Percentiles rank a stretch among this genome's conserved stretches.
phyloP scores from a whole-genome alignment of 2,797 vertebrate species.

The Phrynocephalus guinanensis region DNA sequence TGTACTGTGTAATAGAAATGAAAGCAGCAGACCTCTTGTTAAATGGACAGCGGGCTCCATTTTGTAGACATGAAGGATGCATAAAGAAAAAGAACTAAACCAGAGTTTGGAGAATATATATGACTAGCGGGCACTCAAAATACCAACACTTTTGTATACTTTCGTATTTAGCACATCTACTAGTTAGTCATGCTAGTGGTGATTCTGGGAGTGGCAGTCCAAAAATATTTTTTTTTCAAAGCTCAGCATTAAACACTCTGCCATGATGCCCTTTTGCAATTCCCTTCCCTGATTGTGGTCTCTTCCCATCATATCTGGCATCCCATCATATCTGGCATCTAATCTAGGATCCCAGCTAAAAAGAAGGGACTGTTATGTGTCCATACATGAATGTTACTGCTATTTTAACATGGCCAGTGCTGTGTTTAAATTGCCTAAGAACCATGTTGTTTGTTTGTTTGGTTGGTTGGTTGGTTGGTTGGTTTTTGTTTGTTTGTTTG shows the following conservation, averaged over 20 bases:
- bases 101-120: no score
- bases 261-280: not conserved
- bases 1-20: not conserved
- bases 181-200: no score
- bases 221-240: not conserved
- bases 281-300: not conserved
- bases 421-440: not conserved
- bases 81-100: not conserved
- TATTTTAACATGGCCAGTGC: not conserved
- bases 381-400: not conserved
- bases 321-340: not conserved
- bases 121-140: no score
- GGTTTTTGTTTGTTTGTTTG: no score
- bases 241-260: not conserved
- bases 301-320: not conserved
- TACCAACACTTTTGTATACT: no score
- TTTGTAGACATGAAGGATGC: not conserved
- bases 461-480: no score
- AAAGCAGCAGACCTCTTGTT: not conserved
- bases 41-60: not conserved
- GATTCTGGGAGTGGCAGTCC: not conserved
- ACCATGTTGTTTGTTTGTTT: no score
- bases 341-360: not conserved
- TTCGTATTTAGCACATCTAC: no score
- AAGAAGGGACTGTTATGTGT: not conserved